Conservation (phyloP, 2,888 invertebrate genomes). For the Eupithecia tripunctaria region DNA sequence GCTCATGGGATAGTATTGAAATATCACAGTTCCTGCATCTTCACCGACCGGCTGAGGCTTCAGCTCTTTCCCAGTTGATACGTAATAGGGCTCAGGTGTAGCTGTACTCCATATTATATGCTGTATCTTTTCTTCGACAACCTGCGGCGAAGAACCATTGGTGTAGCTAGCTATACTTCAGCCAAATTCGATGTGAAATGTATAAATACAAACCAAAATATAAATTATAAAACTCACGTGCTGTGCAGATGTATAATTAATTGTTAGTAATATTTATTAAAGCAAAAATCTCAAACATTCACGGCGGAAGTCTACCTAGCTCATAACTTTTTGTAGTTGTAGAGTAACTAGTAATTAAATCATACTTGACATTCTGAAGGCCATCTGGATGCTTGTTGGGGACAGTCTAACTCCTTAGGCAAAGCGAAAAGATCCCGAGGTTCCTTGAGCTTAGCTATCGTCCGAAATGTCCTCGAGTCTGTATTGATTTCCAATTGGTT, state of each 20-base stretch:
- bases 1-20: conserved; percentile 93
- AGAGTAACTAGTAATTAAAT: conserved; percentile 11
- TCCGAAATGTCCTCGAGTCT: conserved; percentile 86
- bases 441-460: conserved; percentile 87
- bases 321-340: neutral
- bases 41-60: conserved; percentile 94
- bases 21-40: conserved; percentile 92
- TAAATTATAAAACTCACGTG: too few species aligned
- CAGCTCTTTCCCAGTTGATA: conserved; percentile 90
- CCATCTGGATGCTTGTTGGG: conserved; percentile 93
- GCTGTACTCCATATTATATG: conserved; percentile 90
- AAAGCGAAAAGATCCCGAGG: conserved; percentile 89
- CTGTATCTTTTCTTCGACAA: conserved; percentile 91
- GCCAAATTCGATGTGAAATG: too few species aligned
- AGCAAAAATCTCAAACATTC: too few species aligned
- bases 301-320: too few species aligned
- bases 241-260: too few species aligned
- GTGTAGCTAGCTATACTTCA: neutral
- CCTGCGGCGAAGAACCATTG: conserved; percentile 76
- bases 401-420: conserved; percentile 88
- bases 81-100: conserved; percentile 92
- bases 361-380: conserved; percentile 94
- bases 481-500: conserved; percentile 88
- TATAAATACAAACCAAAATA: too few species aligned
- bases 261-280: too few species aligned